Percentiles rank a stretch among this genome's conserved stretches.
These are phyloP conservation scores for Dendrolimus kikuchii DNA, from an alignment of 1,140 invertebrate species.

Conservation along the genomic window DNA sequence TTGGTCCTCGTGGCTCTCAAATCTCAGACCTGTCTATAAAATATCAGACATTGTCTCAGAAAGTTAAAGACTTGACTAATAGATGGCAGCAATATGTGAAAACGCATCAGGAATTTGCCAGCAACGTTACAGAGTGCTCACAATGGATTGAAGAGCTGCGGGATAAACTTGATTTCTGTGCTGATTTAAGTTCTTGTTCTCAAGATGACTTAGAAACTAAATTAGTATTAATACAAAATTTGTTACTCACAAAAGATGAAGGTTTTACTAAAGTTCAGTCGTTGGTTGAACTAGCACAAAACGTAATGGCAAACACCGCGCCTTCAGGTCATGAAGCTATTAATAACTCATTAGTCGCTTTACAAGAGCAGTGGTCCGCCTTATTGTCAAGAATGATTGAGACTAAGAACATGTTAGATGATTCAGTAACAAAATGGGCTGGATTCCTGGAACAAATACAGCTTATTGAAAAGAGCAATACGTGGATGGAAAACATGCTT, in stretches of 20 bases:
- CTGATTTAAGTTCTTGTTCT: slow-evolving; percentile 84
- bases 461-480: slow-evolving; percentile 86
- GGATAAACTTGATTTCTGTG: slow-evolving; percentile 88
- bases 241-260: slow-evolving; percentile 91
- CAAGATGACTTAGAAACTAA: slow-evolving; percentile 91
- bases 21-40: slow-evolving; percentile 91
- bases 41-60: slow-evolving; percentile 91
- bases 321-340: slow-evolving; percentile 89
- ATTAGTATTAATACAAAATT: slow-evolving; percentile 87
- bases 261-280: slow-evolving; percentile 90
- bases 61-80: slow-evolving; percentile 91
- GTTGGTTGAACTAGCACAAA: slow-evolving; percentile 90
- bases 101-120: slow-evolving; percentile 91
- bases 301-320: slow-evolving; percentile 93
- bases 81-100: slow-evolving; percentile 94
- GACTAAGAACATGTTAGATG: slow-evolving; percentile 90
- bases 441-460: slow-evolving; percentile 91
- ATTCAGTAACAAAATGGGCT: slow-evolving; percentile 91
- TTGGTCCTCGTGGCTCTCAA: slow-evolving; percentile 78
- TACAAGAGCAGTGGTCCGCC: slow-evolving; percentile 93
- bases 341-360: slow-evolving; percentile 84
- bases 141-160: slow-evolving; percentile 90
- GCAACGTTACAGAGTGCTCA: slow-evolving; percentile 83
- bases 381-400: slow-evolving; percentile 91
- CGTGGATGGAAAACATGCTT: slow-evolving; percentile 81